Conservation (phyloP, 2,113 vertebrate genomes). For the Acinonyx jubatus region DNA sequence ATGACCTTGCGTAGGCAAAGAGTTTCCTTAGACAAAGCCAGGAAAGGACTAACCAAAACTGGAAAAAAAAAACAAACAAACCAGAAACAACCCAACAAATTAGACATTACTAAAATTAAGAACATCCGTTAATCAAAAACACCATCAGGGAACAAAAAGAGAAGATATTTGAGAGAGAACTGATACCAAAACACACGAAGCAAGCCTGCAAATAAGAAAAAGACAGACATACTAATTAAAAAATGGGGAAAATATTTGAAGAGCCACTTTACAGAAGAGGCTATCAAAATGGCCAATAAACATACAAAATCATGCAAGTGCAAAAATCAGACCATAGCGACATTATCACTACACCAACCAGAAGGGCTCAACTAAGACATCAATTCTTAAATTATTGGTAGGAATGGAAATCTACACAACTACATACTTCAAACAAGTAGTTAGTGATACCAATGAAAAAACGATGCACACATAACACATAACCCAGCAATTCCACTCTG, state of each 20-base stretch:
- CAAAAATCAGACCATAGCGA: neutral
- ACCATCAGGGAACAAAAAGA: neutral
- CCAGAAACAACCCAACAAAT: neutral
- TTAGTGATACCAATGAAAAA: neutral
- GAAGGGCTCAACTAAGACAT: neutral
- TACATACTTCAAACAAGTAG: neutral
- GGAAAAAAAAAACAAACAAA: neutral
- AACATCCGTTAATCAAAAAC: slow-evolving; percentile 3
- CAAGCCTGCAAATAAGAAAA: neutral
- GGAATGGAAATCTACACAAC: neutral
- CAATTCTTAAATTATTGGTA: neutral
- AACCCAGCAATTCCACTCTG: neutral
- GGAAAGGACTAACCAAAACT: neutral
- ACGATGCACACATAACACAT: neutral
- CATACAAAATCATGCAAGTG: neutral
- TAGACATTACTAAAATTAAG: slow-evolving; percentile 33
- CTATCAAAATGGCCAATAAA: neutral
- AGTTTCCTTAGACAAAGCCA: neutral
- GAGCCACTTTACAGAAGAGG: neutral
- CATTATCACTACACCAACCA: neutral
- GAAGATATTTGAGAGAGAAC: neutral
- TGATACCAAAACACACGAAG: neutral
- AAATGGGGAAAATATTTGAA: neutral
- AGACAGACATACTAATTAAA: neutral
- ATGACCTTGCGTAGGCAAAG: neutral